Evolutionary conservation across 2,113 vertebrate species (phyloP).

Genomic region (Pseudois nayaur): DNA sequence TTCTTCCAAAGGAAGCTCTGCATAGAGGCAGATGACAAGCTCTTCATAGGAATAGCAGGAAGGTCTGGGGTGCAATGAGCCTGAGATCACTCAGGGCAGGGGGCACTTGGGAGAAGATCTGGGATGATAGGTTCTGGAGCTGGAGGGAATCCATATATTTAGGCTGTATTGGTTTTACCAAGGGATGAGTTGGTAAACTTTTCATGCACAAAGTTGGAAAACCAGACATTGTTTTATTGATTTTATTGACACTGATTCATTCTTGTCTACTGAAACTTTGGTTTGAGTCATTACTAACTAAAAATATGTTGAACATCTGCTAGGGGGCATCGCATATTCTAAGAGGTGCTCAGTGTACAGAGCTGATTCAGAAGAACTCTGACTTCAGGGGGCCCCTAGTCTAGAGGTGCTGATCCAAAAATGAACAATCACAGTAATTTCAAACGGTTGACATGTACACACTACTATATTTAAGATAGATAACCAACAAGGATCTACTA

Average conservation of each 20-base stretch:
- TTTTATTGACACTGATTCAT: background rate
- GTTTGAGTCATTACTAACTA: background rate
- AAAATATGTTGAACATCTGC: background rate
- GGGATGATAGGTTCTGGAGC: background rate
- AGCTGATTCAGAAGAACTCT: background rate
- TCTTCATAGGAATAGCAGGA: background rate
- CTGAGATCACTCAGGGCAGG: background rate
- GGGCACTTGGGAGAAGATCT: background rate
- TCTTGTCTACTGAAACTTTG: background rate
- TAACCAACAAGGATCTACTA: background rate
- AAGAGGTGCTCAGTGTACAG: background rate
- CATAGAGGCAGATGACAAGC: background rate
- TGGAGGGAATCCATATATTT: background rate
- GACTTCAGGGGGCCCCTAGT: background rate
- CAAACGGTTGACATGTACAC: background rate
- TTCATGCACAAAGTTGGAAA: background rate
- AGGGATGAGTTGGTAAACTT: background rate
- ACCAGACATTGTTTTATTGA: background rate
- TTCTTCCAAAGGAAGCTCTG: background rate
- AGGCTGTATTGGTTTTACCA: background rate
- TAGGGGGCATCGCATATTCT: background rate
- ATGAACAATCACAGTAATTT: background rate
- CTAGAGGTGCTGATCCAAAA: background rate
- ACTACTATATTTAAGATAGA: background rate
- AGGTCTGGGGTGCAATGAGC: background rate